Evolutionary conservation across 53 echinoderm and acorn worm species (phyloP), one percentile per base, ranked within the genome.

Genomic region (Mesocentrotus franciscanus): DNA sequence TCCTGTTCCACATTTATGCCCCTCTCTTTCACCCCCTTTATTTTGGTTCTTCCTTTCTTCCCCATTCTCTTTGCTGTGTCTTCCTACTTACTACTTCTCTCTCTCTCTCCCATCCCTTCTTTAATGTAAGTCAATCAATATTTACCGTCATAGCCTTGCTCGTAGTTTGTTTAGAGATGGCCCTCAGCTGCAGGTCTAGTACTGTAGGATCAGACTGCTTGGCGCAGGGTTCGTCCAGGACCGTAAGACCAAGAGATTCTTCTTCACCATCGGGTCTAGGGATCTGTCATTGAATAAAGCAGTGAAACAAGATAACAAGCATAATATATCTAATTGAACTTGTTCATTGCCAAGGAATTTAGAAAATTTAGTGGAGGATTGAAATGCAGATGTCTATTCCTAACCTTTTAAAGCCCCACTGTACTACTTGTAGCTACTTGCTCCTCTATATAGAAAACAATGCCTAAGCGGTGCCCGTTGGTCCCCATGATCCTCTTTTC

Each of bases 161-260:
- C 9, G 99, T 98, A 10, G 99, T 98, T 96, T 99, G 99, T 64
- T 99, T 99, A 12, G 99, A 99, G 95, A 99, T 98, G 71, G 98
- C 98, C 30, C 99, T 96, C 39, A 99, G 97, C 75, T 98, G 98
- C 26, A 99, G 97, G 60, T 99, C 99, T 11, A 99, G 97, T 75
- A 99, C 99, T 32, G 99, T 99, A 66, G 99, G 98, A 94, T 99
- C 99, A 0, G 99, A 99, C 93, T 99, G 99, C 84, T 99, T 99
- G 64, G 99, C 99, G 20, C 99, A 99, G 0, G 99, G 99, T 94
- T 99, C 99, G 87, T 99, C 99, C 55, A 99, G 90, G 9, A 99
- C 99, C 0, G 96, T 97, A n/a, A 99, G 79, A 85, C 99, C 99
- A 8, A 99, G 92, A 71, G 98, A 96, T 60, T 97, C 98, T 17